Evolutionary conservation across 1,140 invertebrate species (phyloP), one percentile per base, ranked within the genome.

Genomic region (Choristoneura fumiferana): DNA sequence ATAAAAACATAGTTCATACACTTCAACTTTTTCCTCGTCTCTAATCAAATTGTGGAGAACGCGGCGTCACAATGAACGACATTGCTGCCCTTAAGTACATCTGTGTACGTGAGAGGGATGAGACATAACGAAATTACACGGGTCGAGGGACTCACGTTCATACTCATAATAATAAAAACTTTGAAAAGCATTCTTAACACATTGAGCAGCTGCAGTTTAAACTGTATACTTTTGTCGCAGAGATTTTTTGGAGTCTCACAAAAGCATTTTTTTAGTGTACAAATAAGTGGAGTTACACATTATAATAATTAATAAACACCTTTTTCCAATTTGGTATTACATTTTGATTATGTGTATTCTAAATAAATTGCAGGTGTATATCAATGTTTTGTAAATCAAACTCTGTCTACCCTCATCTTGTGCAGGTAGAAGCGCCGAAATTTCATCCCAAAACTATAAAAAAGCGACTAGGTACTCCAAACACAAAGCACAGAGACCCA

Each of bases 41-140:
- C 22, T 29, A 29, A 29, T 29, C 10, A 22, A 12, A 33, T 49
- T 29, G 43, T 49, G 8, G 18, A 17, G 43, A 0, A 22, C 3
- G 29, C 43, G 22, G 18, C 18, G 9, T 49, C 43, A 17, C 43
- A 22, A 22, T n/a, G n/a, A 22, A n/a, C 12, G 22, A 33, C n/a
- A 49, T 22, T 49, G 22, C 40, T 49, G 22, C 43, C 43, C 52
- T 63, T 55, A 63, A 63, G 61, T 63, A 63, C 57, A 63, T 63
- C 56, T 63, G 61, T 35, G 57, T 58, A 56, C 52, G 61, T 55
- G 61, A 33, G 52, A 18, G 38, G 35, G 12, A 9, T 18, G 60
- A 49, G 22, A 56, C 40, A 45, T 55, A 58, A 58, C 53, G 40
- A 58, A 58, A 63, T 63, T 58, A 56, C 38, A 57, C 29, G 53